Conservation (phyloP, 1,140 invertebrate genomes). For the Pomacea maculata region DNA sequence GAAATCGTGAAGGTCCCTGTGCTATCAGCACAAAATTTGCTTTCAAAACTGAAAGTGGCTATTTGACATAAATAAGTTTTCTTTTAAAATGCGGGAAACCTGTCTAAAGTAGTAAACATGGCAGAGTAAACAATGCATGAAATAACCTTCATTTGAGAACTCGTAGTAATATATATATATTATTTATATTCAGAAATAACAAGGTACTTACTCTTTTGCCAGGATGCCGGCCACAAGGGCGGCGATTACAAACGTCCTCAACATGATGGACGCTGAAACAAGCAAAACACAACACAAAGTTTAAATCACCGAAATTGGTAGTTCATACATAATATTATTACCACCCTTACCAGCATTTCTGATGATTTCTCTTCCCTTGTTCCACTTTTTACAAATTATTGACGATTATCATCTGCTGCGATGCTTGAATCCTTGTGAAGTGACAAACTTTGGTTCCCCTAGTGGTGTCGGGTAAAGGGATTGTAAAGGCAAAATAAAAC, state of each 20-base stretch:
- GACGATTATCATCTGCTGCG: background rate
- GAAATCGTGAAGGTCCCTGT: no score
- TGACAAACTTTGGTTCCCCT: no score
- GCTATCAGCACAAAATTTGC: no score
- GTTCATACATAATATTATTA: background rate
- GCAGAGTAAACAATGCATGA: background rate
- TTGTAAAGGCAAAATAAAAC: no score
- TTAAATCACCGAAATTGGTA: background rate
- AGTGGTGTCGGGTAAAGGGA: no score
- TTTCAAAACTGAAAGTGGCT: no score
- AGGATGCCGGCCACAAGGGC: slow-evolving; percentile 20
- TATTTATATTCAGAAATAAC: background rate
- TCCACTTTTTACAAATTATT: background rate
- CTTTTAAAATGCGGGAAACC: background rate
- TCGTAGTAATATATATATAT: background rate
- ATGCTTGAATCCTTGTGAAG: no score
- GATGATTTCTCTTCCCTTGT: background rate
- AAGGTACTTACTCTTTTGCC: slow-evolving; percentile 33
- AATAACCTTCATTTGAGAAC: background rate
- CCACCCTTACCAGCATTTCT: background rate
- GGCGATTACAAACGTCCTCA: slow-evolving; percentile 27
- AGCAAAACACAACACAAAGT: background rate
- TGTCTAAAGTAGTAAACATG: background rate
- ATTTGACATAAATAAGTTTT: no score
- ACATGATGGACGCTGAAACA: slow-evolving; percentile 16